A percentile compares a stretch with the other conserved stretches of the same genome.
Conservation (phyloP, 1,140 invertebrate species). For the Halyomorpha halys region DNA sequence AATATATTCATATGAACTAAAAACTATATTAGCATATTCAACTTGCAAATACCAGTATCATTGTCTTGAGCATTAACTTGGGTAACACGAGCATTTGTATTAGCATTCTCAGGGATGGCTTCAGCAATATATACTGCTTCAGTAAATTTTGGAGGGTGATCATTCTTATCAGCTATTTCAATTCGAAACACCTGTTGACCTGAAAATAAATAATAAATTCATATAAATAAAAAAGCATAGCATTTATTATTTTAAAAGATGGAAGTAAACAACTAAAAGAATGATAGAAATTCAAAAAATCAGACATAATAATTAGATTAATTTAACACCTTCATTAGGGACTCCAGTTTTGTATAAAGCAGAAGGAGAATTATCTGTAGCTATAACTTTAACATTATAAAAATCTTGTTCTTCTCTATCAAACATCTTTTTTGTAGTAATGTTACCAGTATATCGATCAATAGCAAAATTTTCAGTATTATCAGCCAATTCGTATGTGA, state of each 20-base stretch:
- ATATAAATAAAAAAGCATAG: too few relatives aligned
- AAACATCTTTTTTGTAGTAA: constrained; percentile 63
- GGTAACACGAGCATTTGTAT: constrained; percentile 65
- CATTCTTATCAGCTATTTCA: constrained; percentile 83
- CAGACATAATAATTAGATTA: background rate
- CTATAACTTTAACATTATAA: constrained; percentile 75
- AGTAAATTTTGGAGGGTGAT: constrained; percentile 73
- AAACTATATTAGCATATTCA: background rate
- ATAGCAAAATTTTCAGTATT: constrained; percentile 63
- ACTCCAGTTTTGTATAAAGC: constrained; percentile 54
- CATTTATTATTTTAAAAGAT: too few relatives aligned
- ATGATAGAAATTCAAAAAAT: background rate
- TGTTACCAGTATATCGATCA: constrained; percentile 69
- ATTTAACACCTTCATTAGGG: constrained; percentile 47
- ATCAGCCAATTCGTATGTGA: constrained; percentile 57
- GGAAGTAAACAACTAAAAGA: background rate
- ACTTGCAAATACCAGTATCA: constrained; percentile 46
- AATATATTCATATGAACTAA: constrained; percentile 1
- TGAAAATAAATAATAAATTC: constrained; percentile 24
- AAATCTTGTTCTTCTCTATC: constrained; percentile 68
- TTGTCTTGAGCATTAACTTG: constrained; percentile 70
- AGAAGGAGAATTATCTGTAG: constrained; percentile 73
- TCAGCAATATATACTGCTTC: constrained; percentile 61
- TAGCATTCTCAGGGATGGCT: constrained; percentile 67
- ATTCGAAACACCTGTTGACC: constrained; percentile 68